phyloP scores from a whole-genome alignment of 2,888 invertebrate species.

The Melitaea athalia region DNA sequence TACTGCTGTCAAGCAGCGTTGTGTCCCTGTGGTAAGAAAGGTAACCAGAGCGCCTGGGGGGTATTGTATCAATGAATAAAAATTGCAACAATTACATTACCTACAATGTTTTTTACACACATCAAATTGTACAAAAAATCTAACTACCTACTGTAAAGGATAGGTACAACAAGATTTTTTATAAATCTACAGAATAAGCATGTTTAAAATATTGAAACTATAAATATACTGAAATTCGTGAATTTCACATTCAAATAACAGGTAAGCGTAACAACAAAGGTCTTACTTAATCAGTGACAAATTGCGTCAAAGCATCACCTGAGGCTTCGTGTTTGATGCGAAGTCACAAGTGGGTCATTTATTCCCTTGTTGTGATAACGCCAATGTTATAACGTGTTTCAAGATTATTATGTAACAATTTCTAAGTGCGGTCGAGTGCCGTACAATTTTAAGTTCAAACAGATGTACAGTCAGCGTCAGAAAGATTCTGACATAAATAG shows the following conservation, averaged over 20 bases:
- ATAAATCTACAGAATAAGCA: neutral
- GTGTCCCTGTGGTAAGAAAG: no score
- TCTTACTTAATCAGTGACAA: conserved; percentile 21
- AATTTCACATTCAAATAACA: conserved; percentile 3
- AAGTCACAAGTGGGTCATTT: conserved; percentile 17
- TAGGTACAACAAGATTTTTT: no score
- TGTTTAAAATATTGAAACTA: neutral
- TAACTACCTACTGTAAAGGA: no score
- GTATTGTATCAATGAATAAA: no score
- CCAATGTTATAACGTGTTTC: conserved; percentile 8
- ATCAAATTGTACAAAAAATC: no score
- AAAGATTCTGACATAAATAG: neutral
- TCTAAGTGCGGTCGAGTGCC: neutral
- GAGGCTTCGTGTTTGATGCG: conserved; percentile 13
- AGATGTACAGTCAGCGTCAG: neutral
- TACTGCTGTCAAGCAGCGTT: no score
- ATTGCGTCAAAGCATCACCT: conserved; percentile 20
- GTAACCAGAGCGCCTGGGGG: no score
- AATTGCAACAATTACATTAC: no score
- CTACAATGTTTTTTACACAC: no score
- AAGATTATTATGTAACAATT: neutral
- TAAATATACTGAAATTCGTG: neutral
- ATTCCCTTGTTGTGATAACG: conserved; percentile 5
- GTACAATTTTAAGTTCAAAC: neutral
- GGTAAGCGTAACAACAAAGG: conserved; percentile 15